Conservation (phyloP, 2,888 invertebrate species). For the Tipula unca region DNA sequence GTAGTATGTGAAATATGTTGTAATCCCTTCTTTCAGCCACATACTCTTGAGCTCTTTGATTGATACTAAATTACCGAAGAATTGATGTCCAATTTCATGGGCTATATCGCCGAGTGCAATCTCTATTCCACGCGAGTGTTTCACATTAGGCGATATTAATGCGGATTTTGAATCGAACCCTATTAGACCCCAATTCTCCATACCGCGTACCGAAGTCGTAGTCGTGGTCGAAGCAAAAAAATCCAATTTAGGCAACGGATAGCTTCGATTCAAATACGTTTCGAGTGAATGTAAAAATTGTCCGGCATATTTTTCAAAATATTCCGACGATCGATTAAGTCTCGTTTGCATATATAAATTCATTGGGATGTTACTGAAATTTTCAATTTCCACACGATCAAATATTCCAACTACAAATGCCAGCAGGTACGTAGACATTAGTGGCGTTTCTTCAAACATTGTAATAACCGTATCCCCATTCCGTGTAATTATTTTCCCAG, state of each 20-base stretch:
- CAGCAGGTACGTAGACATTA: neutral
- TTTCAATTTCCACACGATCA: neutral
- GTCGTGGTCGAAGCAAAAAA: neutral
- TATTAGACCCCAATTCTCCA: neutral
- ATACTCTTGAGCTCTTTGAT: neutral
- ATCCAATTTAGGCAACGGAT: neutral
- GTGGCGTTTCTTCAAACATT: neutral
- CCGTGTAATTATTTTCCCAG: slow-evolving; percentile 24
- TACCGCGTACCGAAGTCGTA: neutral
- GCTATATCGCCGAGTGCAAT: neutral
- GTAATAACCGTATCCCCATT: neutral
- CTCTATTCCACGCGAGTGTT: neutral
- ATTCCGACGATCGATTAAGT: neutral
- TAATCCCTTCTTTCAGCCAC: neutral
- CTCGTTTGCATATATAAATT: neutral
- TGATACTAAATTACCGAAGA: neutral
- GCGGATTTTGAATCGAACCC: neutral
- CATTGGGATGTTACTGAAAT: neutral
- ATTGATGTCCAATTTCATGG: neutral
- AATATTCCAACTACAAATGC: neutral
- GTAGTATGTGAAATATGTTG: slow-evolving; percentile 36
- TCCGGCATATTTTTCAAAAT: neutral
- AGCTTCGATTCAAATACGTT: neutral
- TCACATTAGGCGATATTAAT: neutral
- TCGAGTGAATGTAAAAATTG: neutral